These are phyloP conservation scores for Bombus waltoni DNA, from an alignment of 1,140 invertebrate genomes.

Conservation along the genomic window DNA sequence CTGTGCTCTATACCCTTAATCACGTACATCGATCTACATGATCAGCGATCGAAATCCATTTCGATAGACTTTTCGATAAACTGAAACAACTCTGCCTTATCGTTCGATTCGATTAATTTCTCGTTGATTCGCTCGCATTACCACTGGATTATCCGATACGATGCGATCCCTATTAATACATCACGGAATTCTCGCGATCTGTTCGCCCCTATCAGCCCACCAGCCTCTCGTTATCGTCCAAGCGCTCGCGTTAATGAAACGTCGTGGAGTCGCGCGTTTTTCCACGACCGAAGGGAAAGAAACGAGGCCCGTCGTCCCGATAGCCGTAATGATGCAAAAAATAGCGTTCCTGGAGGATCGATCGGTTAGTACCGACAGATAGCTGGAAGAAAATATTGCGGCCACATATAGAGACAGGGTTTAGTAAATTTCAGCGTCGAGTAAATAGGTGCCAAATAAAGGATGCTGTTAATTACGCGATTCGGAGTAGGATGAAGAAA, in stretches of 20 bases:
- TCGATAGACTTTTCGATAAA: neutral
- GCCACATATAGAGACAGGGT: too few relatives aligned
- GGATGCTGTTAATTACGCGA: constrained; percentile 38
- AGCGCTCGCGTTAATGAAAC: neutral
- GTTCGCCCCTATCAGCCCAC: neutral
- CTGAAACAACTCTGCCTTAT: neutral
- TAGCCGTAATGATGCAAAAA: constrained; percentile 26
- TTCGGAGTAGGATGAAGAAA: constrained; percentile 26
- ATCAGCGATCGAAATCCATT: neutral
- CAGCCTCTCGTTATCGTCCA: neutral
- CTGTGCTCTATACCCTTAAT: too few relatives aligned
- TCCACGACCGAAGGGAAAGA: neutral
- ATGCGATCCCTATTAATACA: neutral
- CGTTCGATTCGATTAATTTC: neutral
- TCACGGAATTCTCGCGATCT: neutral
- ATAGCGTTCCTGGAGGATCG: constrained; percentile 25
- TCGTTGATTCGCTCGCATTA: neutral
- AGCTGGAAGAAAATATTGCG: neutral
- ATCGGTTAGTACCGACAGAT: constrained; percentile 14
- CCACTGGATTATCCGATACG: neutral
- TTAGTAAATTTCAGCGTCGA: neutral
- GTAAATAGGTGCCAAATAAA: constrained; percentile 30
- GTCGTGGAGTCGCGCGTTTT: neutral
- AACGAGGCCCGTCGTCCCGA: neutral
- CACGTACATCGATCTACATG: too few relatives aligned